Percentiles rank a stretch among this genome's conserved stretches.
Conservation (phyloP, 1,140 invertebrate genomes). For the Musca domestica region DNA sequence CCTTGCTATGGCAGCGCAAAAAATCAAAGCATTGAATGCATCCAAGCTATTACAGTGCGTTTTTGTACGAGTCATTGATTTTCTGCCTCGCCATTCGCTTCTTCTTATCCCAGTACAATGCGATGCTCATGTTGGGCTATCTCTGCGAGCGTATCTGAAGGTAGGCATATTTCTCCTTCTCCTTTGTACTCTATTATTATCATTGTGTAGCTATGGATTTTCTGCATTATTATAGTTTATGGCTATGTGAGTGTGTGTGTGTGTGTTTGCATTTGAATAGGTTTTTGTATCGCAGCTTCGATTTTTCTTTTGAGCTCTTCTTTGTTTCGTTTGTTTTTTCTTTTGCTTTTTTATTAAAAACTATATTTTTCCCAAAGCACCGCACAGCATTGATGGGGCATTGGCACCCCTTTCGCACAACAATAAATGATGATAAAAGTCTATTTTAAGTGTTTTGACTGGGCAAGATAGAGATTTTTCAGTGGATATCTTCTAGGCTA, state of each 20-base stretch:
- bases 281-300: no score
- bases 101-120: background rate
- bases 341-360: slow-evolving; percentile 5
- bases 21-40: no score
- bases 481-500: no score
- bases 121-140: background rate
- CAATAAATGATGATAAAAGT: slow-evolving; percentile 1
- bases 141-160: background rate
- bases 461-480: slow-evolving; percentile 8
- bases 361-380: slow-evolving; percentile 11
- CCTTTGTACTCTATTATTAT: slow-evolving; percentile 14
- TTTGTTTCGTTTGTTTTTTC: background rate
- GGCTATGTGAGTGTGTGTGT: no score
- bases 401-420: no score
- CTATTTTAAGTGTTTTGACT: slow-evolving; percentile 15
- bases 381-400: no score
- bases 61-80: background rate
- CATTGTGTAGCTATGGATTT: slow-evolving; percentile 10
- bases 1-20: no score
- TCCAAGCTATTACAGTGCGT: no score
- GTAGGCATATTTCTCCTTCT: background rate
- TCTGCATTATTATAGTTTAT: background rate
- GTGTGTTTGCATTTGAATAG: no score
- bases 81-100: background rate
- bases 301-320: no score